phyloP scores from a whole-genome alignment of 2,797 vertebrate species.

The Malacoraja senta region DNA sequence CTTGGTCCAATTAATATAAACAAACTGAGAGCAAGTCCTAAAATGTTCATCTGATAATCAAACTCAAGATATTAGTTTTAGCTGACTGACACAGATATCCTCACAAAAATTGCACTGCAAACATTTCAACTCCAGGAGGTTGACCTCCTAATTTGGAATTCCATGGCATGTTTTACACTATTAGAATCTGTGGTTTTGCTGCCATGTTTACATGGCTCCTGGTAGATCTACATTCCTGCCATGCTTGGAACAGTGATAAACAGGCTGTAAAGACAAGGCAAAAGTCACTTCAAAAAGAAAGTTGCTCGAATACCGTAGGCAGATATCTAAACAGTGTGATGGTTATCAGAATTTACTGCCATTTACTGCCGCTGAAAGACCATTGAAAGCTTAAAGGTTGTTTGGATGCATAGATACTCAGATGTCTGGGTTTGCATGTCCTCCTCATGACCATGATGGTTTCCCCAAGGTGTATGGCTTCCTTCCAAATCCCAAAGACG shows the following conservation, averaged over 20 bases:
- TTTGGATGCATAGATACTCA: too few species aligned
- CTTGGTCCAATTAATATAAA: background rate
- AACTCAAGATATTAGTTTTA: background rate
- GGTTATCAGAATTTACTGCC: background rate
- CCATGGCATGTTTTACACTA: too few species aligned
- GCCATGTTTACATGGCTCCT: background rate
- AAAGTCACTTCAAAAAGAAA: background rate
- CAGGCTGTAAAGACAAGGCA: background rate
- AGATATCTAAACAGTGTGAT: background rate
- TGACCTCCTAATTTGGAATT: background rate
- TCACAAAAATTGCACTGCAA: background rate
- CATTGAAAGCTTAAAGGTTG: background rate
- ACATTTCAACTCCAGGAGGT: background rate
- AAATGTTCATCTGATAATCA: background rate
- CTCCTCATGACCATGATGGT: too few species aligned
- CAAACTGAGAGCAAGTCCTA: background rate
- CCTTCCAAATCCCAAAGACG: too few species aligned
- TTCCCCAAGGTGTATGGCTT: too few species aligned
- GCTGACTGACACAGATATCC: background rate
- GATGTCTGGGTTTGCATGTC: too few species aligned
- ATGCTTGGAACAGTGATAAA: background rate
- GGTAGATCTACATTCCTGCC: background rate
- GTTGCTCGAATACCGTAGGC: background rate
- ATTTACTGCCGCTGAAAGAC: too few species aligned
- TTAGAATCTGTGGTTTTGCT: background rate